Conservation (phyloP, 2,888 invertebrate genomes). For the Apotomis capreana region DNA sequence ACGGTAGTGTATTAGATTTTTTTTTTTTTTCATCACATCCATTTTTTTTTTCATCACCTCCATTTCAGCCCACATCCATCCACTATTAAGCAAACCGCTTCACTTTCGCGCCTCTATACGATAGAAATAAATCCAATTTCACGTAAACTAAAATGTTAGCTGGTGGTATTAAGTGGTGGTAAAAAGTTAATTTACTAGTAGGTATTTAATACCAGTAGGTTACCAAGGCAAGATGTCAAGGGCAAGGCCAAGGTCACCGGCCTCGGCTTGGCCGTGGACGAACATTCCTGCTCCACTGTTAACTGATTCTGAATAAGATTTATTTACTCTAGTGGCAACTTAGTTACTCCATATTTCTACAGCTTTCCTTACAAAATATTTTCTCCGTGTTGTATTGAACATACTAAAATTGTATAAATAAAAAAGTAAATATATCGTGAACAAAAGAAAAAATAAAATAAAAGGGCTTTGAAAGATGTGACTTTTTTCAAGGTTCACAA, state of each 20-base stretch:
- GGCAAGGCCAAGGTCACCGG: slow-evolving; percentile 31
- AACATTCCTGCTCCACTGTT: slow-evolving; percentile 13
- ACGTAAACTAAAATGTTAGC: slow-evolving; percentile 1
- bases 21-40: too few species aligned
- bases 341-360: not conserved
- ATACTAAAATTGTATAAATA: too few species aligned
- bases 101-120: not conserved
- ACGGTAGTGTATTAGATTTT: too few species aligned
- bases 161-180: not conserved
- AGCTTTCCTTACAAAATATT: too few species aligned
- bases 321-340: not conserved
- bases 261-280: slow-evolving; percentile 11
- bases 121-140: not conserved
- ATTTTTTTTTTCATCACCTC: too few species aligned
- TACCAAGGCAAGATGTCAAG: slow-evolving; percentile 30
- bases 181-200: not conserved
- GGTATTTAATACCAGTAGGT: slow-evolving; percentile 15
- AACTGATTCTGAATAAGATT: slow-evolving; percentile 21
- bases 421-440: too few species aligned
- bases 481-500: too few species aligned
- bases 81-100: too few species aligned
- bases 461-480: too few species aligned
- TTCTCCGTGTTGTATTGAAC: too few species aligned
- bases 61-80: too few species aligned
- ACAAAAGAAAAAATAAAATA: too few species aligned